Percentiles rank a stretch among this genome's conserved stretches.
Conservation (phyloP, 1,140 invertebrate genomes). For the Musca vetustissima region DNA sequence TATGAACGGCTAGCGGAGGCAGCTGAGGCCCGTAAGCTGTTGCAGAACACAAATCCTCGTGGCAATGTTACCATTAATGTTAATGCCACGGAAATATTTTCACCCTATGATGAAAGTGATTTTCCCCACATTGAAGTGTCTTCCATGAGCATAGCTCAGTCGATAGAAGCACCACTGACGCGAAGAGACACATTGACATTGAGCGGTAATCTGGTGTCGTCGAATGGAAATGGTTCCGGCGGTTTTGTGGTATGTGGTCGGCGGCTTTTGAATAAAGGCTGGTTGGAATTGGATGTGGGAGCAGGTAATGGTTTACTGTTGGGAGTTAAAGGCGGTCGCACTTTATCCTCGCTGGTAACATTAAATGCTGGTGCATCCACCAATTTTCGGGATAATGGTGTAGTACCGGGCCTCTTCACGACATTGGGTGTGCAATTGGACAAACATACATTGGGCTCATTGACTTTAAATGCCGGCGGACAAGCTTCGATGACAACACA, state of each 20-base stretch:
- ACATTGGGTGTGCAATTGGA: conserved; percentile 83
- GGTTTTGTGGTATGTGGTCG: conserved; percentile 72
- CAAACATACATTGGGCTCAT: conserved; percentile 80
- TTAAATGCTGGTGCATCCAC: conserved; percentile 68
- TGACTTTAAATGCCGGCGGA: conserved; percentile 73
- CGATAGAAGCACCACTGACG: conserved; percentile 90
- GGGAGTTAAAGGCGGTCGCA: conserved; percentile 64
- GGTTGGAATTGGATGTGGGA: conserved; percentile 78
- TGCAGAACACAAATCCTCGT: conserved; percentile 87
- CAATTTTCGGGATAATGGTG: conserved; percentile 71
- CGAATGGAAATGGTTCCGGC: conserved; percentile 80
- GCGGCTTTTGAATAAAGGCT: conserved; percentile 78
- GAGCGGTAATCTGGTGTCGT: conserved; percentile 77
- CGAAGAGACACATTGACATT: conserved; percentile 78
- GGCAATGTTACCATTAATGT: conserved; percentile 84
- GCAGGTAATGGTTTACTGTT: conserved; percentile 77
- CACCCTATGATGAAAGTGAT: conserved; percentile 72
- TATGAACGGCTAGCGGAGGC: conserved; percentile 78
- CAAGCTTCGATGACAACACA: conserved; percentile 77
- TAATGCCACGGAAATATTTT: conserved; percentile 93
- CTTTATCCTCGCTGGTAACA: conserved; percentile 38
- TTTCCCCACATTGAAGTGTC: conserved; percentile 84
- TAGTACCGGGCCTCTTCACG: conserved; percentile 67
- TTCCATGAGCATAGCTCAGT: conserved; percentile 88
- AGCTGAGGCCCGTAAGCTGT: conserved; percentile 76